Conservation (phyloP, 2,888 invertebrate genomes). For the Alcis repandata region DNA sequence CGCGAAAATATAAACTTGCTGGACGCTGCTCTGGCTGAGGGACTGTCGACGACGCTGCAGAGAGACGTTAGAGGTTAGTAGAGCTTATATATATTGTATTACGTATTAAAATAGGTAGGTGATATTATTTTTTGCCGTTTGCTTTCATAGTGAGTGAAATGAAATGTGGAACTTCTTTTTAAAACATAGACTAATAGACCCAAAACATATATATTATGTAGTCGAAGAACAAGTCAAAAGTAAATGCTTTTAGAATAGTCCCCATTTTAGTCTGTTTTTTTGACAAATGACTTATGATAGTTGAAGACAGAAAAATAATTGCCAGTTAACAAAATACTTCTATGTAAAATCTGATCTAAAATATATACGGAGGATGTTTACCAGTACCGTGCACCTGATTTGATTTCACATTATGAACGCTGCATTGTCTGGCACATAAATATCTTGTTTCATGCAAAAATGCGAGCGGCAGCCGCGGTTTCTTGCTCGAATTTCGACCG, state of each 20-base stretch:
- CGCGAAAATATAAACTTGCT: constrained; percentile 94
- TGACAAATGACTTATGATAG: too few relatives aligned
- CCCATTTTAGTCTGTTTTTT: not conserved
- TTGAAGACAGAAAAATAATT: too few relatives aligned
- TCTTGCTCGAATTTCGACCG: constrained; percentile 67
- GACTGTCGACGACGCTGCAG: constrained; percentile 84
- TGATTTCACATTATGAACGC: constrained; percentile 60
- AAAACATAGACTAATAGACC: too few relatives aligned
- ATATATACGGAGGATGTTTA: too few relatives aligned
- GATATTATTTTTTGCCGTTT: too few relatives aligned
- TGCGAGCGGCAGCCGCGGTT: constrained; percentile 63
- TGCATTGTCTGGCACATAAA: constrained; percentile 53
- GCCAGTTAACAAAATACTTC: too few relatives aligned
- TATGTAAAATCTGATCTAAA: too few relatives aligned
- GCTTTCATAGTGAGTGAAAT: too few relatives aligned
- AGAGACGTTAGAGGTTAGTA: constrained; percentile 88
- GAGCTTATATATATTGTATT: constrained; percentile 10
- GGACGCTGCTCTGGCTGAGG: constrained; percentile 88
- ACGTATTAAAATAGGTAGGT: too few relatives aligned
- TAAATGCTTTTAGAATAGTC: not conserved
- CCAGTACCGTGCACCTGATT: constrained; percentile 9
- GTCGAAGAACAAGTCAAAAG: too few relatives aligned
- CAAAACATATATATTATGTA: too few relatives aligned
- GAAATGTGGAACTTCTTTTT: too few relatives aligned
- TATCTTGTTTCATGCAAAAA: constrained; percentile 77